Base-by-base conservation (phyloP, 2,113 vertebrate species). In the Chascanopsetta lugubris region DNA sequence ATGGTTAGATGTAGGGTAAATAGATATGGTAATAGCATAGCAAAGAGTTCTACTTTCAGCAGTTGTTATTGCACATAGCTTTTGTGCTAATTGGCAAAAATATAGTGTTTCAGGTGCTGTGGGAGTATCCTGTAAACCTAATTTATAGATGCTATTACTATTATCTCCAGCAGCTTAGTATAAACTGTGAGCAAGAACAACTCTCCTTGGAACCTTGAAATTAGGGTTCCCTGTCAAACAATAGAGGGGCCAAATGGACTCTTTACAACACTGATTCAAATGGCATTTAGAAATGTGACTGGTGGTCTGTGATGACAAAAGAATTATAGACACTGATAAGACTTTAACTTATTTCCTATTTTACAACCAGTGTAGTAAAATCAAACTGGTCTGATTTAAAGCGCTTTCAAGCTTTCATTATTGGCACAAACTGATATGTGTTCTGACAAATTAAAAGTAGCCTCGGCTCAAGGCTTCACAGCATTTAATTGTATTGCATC, bases 51-150 rank as follows among this genome's bases (percentile, higher is more conserved):
- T 29, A 46, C 47, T 56, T n/a, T 25, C 47, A 25, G 29, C 2
- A 47, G 1, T 51, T 55, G 55, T 61, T 61, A 32, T 38, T 65
- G 38, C 54, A 60, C 25, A 68, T 55, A 65, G 47, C 27, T 49
- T 70, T 76, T 66, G 13, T 60, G 62, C 65, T 74, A 79, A 79
- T 82, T 76, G 43, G 30, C 18, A 63, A 77, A 68, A 61, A 64
- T 71, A 77, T 61, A 84, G 43, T 48, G 57, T 71, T 70, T 54
- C 17, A 42, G 59, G 61, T 72, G 75, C 71, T 66, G 47, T 79
- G 64, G 64, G 58, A 82, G 58, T 61, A 79, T 84, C 65, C 56
- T 75, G 69, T 76, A 79, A 76, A 76, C 63, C 76, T 72, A 64
- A 77, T 70, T 79, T 67, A 79, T 56, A 75, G 62, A 75, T 66